Conservation (phyloP, 2,113 vertebrate species). For the Misgurnus mizolepis region DNA sequence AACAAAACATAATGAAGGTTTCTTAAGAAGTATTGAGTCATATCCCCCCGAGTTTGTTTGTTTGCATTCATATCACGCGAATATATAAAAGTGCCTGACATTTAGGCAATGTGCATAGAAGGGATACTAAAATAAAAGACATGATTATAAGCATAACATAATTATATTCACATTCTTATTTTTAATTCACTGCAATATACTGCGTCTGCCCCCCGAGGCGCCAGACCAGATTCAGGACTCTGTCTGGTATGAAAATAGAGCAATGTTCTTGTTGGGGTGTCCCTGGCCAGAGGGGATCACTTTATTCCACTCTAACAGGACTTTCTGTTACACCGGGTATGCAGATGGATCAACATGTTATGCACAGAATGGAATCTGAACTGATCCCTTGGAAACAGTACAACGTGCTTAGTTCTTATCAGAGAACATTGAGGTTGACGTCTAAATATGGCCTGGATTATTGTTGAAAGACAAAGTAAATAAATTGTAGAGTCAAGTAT, state of each 20-base stretch:
- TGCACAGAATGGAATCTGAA: slow-evolving; percentile 29
- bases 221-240: slow-evolving; percentile 40
- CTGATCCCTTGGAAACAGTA: slow-evolving; percentile 37
- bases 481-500: background rate
- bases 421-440: background rate
- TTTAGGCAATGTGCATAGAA: too few species aligned
- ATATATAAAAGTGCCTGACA: too few species aligned
- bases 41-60: background rate
- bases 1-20: too few species aligned
- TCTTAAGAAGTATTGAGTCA: too few species aligned
- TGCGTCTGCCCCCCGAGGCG: background rate
- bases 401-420: slow-evolving; percentile 12
- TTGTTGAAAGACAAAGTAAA: background rate
- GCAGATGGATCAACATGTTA: slow-evolving; percentile 26
- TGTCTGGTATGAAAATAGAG: slow-evolving; percentile 48
- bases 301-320: slow-evolving; percentile 8
- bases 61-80: background rate
- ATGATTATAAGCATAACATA: background rate
- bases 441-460: slow-evolving; percentile 12
- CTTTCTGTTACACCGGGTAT: slow-evolving; percentile 30
- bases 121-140: background rate
- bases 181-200: slow-evolving; percentile 5
- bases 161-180: background rate
- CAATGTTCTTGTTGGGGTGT: slow-evolving; percentile 29
- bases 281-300: background rate